Conservation (phyloP, 2,797 vertebrate genomes). For the Anableps anableps region DNA sequence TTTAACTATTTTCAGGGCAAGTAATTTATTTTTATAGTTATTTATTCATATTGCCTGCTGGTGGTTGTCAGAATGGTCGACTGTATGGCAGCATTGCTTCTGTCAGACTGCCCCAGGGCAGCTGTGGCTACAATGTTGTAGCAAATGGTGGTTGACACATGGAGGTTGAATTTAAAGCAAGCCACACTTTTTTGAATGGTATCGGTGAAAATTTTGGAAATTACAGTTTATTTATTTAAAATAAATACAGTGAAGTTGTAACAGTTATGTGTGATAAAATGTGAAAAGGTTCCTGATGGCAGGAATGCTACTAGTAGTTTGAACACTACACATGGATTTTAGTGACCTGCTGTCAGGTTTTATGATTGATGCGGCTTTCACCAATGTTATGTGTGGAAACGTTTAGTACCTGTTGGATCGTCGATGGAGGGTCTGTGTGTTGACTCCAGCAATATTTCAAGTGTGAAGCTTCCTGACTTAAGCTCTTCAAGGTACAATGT, state of each 20-base stretch:
- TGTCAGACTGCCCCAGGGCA: no score
- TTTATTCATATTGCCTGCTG: no score
- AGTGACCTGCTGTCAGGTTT: background rate
- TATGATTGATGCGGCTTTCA: background rate
- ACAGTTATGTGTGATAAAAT: background rate
- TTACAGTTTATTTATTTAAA: background rate
- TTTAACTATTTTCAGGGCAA: background rate
- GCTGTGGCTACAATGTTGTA: no score
- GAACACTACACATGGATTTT: no score
- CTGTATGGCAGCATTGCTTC: no score
- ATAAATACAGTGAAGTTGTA: background rate
- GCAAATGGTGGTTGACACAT: background rate
- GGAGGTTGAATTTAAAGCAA: background rate
- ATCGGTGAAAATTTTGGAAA: background rate
- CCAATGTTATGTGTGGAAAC: background rate
- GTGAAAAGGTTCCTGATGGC: no score
- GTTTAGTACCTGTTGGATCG: background rate
- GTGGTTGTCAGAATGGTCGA: no score
- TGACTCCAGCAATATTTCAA: background rate
- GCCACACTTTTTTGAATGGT: background rate
- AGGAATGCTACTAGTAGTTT: no score
- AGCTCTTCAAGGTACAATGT: background rate
- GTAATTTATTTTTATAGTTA: background rate
- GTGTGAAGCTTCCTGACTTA: background rate
- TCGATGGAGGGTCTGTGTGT: background rate